phyloP scores from a whole-genome alignment of 2,888 invertebrate species.

The Hirtodrosophila histrioides region DNA sequence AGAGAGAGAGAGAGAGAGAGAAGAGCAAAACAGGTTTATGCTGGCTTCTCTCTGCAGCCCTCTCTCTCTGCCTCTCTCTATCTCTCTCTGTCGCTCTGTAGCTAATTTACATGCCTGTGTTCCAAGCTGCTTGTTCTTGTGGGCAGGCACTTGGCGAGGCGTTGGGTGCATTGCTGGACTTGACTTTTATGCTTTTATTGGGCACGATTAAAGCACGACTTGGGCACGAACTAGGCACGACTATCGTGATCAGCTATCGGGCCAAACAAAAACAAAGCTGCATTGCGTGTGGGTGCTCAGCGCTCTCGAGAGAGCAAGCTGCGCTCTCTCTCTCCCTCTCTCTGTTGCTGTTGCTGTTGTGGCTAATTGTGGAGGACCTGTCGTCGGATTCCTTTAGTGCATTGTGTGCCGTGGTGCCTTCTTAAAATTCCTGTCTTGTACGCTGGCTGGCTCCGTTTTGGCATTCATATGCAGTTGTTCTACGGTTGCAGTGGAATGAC shows the following conservation, averaged over 20 bases:
- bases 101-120: conserved; percentile 38
- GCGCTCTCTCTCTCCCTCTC: conserved; percentile 4
- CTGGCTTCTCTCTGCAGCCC: conserved; percentile 20
- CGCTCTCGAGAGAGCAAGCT: no score
- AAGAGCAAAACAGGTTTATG: conserved; percentile 65
- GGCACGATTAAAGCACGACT: conserved; percentile 21
- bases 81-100: conserved; percentile 6
- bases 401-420: conserved; percentile 47
- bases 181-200: conserved; percentile 68
- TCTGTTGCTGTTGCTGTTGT: conserved; percentile 24
- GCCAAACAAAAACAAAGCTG: conserved; percentile 2
- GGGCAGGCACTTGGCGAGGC: conserved; percentile 63
- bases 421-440: conserved; percentile 76
- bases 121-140: conserved; percentile 48
- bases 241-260: background rate
- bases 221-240: background rate
- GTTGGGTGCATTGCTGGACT: conserved; percentile 74
- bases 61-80: conserved; percentile 6
- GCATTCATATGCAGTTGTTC: conserved; percentile 50
- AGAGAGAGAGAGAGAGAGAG: conserved; percentile 3
- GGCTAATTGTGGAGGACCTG: conserved; percentile 84
- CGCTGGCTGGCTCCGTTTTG: conserved; percentile 41
- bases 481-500: conserved; percentile 17
- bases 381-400: conserved; percentile 76
- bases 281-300: conserved; percentile 48